Base-by-base conservation (phyloP, 2,113 vertebrate species). In the Callipepla squamata region DNA sequence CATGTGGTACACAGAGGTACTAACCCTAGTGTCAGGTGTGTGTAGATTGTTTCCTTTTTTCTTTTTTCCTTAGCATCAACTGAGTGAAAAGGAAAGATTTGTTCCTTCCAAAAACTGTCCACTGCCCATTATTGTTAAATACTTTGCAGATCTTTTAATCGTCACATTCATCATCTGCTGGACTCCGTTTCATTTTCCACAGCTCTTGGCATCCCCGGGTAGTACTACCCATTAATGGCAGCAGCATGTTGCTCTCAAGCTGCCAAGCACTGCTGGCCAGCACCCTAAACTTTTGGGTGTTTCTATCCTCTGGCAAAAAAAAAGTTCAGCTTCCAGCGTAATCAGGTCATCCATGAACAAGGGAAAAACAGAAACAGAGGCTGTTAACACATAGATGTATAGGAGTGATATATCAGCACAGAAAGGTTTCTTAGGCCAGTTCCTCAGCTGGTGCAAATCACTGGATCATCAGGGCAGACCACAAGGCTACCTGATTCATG, bases 181-280 rank as follows among this genome's bases (percentile, higher is more conserved):
- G 69, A 94, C 80, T 84, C 73, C 87, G 59, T 79, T 62, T 91
- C 85, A 14, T 87, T 93, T 84, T 88, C 78, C 92, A 92, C 34
- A 77, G 77, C 57, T 97, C 80, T 93, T 89, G 95, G 66, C 92
- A 89, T 67, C 61, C 87, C 70, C 45, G 30, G 69, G 51, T 90
- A 80, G 42, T 68, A 93, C 82, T 92, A 67, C 80, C 23, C 2
- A 90, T 87, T 92, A 86, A 94, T 42, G 44, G 51, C 82, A 93
- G 58, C 81, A 95, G 79, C 75, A 85, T 80, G 50, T 80, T 89
- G 72, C 55, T 85, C 55, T 96, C 89, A 62, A 72, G 73, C 91
- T 97, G 89, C 82, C 95, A 97, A 96, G 82, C 25, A 23, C 91
- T 96, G 69, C 93, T 93, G 78, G 93, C 94, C 85, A 95, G 87